Conservation (phyloP, 2,113 vertebrate species). For the Caloenas nicobarica region DNA sequence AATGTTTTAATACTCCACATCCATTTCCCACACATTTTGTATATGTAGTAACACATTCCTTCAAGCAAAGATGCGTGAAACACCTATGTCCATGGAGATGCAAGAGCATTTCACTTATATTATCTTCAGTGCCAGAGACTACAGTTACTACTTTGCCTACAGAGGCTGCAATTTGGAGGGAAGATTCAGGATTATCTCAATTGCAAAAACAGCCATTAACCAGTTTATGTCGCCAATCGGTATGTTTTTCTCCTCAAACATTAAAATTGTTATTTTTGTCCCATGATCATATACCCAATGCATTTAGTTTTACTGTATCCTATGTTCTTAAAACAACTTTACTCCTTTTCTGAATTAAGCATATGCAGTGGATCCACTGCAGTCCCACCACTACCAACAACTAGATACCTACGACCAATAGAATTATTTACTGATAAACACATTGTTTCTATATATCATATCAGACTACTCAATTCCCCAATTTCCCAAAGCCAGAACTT, state of each 20-base stretch:
- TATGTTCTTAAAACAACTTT: background rate
- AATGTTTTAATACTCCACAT: background rate
- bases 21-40: background rate
- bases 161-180: background rate
- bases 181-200: background rate
- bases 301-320: background rate
- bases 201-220: background rate
- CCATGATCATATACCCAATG: background rate
- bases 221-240: background rate
- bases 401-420: background rate
- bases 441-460: background rate
- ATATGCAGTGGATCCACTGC: background rate
- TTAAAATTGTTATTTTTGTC: background rate
- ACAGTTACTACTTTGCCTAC: background rate
- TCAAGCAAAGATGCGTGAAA: background rate
- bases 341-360: background rate
- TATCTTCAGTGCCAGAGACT: background rate
- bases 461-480: background rate
- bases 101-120: background rate
- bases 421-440: background rate
- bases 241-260: background rate
- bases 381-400: background rate
- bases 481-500: background rate
- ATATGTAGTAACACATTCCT: background rate
- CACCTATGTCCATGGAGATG: rapidly evolving